Conservation (phyloP, 2,888 invertebrate species). For the Catocala fraxini region DNA sequence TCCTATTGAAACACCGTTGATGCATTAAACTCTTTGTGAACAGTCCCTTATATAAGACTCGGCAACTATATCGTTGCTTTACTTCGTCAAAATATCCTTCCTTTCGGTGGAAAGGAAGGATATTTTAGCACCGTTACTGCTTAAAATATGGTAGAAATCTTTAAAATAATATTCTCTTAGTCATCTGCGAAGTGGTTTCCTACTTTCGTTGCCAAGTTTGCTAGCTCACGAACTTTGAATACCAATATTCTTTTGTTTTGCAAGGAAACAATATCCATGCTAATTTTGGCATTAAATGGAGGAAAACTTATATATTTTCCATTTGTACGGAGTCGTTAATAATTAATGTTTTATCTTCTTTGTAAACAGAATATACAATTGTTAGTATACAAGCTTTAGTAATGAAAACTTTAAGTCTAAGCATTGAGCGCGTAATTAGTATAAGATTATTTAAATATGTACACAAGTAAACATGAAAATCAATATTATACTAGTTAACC, state of each 20-base stretch:
- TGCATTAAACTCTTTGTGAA: too few relatives aligned
- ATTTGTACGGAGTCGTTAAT: background rate
- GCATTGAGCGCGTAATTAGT: too few relatives aligned
- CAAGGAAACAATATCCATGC: slow-evolving; percentile 14
- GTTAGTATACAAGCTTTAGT: too few relatives aligned
- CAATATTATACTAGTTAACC: too few relatives aligned
- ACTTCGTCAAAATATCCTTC: too few relatives aligned
- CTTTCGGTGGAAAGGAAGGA: too few relatives aligned
- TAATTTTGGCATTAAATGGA: slow-evolving; percentile 5
- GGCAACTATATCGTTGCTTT: too few relatives aligned
- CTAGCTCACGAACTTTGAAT: slow-evolving; percentile 10
- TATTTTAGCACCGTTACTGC: background rate
- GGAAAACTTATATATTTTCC: slow-evolving; percentile 6
- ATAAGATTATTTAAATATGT: too few relatives aligned
- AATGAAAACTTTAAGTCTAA: too few relatives aligned
- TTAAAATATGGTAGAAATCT: background rate
- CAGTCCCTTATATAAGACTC: too few relatives aligned
- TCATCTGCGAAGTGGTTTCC: background rate
- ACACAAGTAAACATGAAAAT: too few relatives aligned
- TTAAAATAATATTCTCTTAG: background rate
- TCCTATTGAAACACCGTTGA: too few relatives aligned
- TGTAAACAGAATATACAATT: background rate
- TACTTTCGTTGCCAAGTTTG: slow-evolving; percentile 10
- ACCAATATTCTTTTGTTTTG: slow-evolving; percentile 10
- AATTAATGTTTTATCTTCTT: background rate